Base-by-base conservation (phyloP, 2,888 invertebrate genomes). In the Platypus cylindrus region DNA sequence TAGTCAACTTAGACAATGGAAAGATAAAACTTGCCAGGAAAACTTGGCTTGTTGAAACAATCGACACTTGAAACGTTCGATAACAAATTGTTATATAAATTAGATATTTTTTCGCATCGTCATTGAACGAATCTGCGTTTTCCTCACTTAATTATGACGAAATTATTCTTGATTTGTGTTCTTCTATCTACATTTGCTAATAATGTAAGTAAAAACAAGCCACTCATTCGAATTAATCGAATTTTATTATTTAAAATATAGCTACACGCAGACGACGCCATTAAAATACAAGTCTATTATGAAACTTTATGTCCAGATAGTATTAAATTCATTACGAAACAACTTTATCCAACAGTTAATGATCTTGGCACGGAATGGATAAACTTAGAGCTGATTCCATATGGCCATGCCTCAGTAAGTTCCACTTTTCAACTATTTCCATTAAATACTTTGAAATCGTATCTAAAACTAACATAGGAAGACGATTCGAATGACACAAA, bases 231-330 rank as follows among this genome's bases (percentile, higher is more conserved):
- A n/a, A n/a, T n/a, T n/a, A n/a, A n/a, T n/a, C n/a, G n/a, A n/a
- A n/a, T n/a, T n/a, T n/a, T n/a, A n/a, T n/a, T n/a, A n/a, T n/a
- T n/a, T n/a, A n/a, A n/a, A n/a, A n/a, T n/a, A n/a, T n/a, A n/a
- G n/a, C n/a, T n/a, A n/a, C n/a, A n/a, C n/a, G 34, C n/a, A 8
- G 14, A 27, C 9, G 12, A 15, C 5, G 15, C 17, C 16, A 41
- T 60, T n/a, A 49, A 52, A 5, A 61, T 71, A 2, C 58, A 60
- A 1, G 56, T 72, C 8, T 71, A 66, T 49, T 72, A 71, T 47
- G 72, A 71, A 51, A 56, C 67, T 2, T 52, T 70, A 11, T 72
- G 72, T 47, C 62, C 65, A 1, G 69, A 70, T 49, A 70, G 70
- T 42, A 59, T 59, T 3, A 42, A 46, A 15, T 71, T 69, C 45